Evolutionary conservation across 2,113 vertebrate species (phyloP).

Genomic region (Cervus canadensis): DNA sequence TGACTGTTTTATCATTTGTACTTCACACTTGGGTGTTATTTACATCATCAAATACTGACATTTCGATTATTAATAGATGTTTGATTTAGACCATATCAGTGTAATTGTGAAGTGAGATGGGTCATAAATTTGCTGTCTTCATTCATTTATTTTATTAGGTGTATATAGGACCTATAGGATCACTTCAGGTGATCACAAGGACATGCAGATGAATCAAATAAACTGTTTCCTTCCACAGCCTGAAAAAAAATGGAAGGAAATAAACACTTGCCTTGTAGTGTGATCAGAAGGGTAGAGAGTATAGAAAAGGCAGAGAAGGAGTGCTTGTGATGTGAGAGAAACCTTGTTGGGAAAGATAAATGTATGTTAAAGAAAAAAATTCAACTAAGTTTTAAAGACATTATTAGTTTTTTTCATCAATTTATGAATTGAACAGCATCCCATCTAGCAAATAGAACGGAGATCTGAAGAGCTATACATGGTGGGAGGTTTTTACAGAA

Average conservation of each 20-base stretch:
- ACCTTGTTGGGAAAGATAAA: neutral
- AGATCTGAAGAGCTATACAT: neutral
- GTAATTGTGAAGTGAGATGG: neutral
- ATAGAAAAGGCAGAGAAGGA: neutral
- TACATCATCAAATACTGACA: neutral
- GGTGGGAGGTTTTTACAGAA: neutral
- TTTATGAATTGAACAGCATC: neutral
- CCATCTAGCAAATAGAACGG: neutral
- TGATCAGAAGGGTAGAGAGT: neutral
- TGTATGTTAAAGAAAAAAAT: neutral
- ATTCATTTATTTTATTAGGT: neutral
- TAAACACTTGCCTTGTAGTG: neutral
- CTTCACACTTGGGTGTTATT: neutral
- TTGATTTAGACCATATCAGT: conserved; percentile 16
- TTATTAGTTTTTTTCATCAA: neutral
- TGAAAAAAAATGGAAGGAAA: conserved; percentile 15
- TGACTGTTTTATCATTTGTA: neutral
- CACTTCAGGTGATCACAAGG: neutral
- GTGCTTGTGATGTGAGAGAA: neutral
- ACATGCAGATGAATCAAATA: neutral
- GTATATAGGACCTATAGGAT: neutral
- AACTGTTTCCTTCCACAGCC: neutral
- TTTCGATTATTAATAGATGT: conserved; percentile 28
- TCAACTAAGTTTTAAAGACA: neutral
- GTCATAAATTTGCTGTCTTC: conserved; percentile 6